Base-by-base conservation (phyloP, 2,888 invertebrate genomes). In the Galeruca laticollis region DNA sequence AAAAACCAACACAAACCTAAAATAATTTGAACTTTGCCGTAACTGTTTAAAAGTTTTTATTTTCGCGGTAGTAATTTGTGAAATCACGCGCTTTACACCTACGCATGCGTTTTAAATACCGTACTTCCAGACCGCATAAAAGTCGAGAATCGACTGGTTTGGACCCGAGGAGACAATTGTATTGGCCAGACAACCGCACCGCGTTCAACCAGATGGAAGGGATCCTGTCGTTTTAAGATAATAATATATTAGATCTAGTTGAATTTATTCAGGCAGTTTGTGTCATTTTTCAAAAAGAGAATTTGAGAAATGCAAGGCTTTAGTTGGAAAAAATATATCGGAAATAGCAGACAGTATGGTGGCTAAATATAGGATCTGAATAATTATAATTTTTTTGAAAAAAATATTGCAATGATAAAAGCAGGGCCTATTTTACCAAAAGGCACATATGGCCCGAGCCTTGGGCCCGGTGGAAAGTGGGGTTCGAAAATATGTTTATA, bases 61-160 rank as follows among this genome's bases (percentile, higher is more conserved):
- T 26, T 8, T 15, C 47, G 47, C 47, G 40, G n/a, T 40, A 6
- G n/a, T 40, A n/a, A 37, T 11, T 43, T n/a, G 5, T 3, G 13
- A 43, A 43, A 47, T 18, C 47, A 18, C 47, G 15, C 47, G 47
- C 26, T 5, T 6, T 18, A 15, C 47, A 18, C 40, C 40, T n/a
- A n/a, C 40, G 40, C 47, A 8, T 47, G 18, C 47, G 47, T 9
- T 15, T 1, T 47, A 47, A 2, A 18, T 1, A 8, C 6, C 8
- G 0, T 15, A 9, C 47, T 47, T 15, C 47, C 47, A 2, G 9
- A 9, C 15, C 15, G 15, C 15, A 15, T 6, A 47, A 47, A 47
- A 47, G 47, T 18, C 47, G 47, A 47, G 15, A 47, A 47, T 6
- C 47, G 47, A 47, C 47, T 47, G 18, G 18, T 15, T 47, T 47